Base-by-base conservation (phyloP, 2,113 vertebrate genomes). In the Australoheros scitulus region DNA sequence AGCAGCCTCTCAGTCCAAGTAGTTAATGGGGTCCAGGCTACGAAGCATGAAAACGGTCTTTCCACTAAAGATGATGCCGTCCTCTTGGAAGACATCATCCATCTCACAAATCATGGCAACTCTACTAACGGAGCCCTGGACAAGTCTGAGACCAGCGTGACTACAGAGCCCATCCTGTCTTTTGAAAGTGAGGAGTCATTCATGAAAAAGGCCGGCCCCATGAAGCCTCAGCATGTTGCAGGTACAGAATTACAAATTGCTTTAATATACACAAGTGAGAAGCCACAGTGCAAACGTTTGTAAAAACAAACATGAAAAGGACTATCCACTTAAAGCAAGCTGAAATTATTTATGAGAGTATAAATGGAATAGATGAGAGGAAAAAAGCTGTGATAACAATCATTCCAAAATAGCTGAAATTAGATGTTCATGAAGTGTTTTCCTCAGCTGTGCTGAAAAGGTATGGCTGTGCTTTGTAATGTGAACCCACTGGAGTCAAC, bases 171-270 rank as follows among this genome's bases (percentile, higher is more conserved):
- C 64, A 97, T 99, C 88, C 94, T 98, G 80, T 92, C 97, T 10
- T 99, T 98, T 0, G 95, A 97, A 0, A 96, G 96, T 11, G 96
- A 96, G 78, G 97, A 98, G 80, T 92, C 97, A 1, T 99, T 99
- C 94, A 96, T 99, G 92, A 98, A 97, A 90, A 96, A 95, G 86
- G 93, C 97, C 0, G 95, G 96, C 78, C 95, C 98, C 26, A 96
- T 99, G 80, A 96, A 97, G 63, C 96, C 98, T 3, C 96, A 96
- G 84, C 98, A 98, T 93, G 96, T 98, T 80, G 97, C 98, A 97
- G 98, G 98, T 99, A 93, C 81, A 4, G 7, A 61, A 32, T 36
- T 36, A 76, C 5, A 57, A 20, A 76, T 18, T n/a, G 20, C 20
- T 59, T 58, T 26, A 61, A 6, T 61, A n/a, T 18, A 57, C 17